Percentiles rank a stretch among this genome's conserved stretches.
phyloP scores from a whole-genome alignment of 2,888 invertebrate genomes.

The Metallyticus violacea region DNA sequence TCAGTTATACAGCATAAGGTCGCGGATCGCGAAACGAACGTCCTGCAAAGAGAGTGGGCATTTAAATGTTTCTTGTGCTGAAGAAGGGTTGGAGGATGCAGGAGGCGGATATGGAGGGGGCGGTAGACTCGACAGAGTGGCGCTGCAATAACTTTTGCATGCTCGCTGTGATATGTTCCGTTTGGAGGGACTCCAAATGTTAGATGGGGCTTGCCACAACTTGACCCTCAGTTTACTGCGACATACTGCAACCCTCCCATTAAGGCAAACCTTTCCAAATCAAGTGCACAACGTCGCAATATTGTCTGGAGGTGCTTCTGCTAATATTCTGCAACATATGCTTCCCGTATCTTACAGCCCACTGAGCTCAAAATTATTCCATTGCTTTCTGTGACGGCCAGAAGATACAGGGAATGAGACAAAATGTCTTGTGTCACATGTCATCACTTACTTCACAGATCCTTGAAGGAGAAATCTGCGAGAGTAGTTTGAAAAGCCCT shows the following conservation, averaged over 20 bases:
- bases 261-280: neutral
- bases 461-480: too few relatives aligned
- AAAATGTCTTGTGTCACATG: too few relatives aligned
- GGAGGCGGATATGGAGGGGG: neutral
- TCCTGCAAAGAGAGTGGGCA: neutral
- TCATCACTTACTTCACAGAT: too few relatives aligned
- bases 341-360: neutral
- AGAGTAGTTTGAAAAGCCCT: too few relatives aligned
- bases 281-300: neutral
- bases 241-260: too few relatives aligned
- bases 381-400: too few relatives aligned
- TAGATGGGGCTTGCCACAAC: neutral
- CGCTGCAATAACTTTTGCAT: neutral
- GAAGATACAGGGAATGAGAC: too few relatives aligned
- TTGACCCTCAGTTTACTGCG: neutral
- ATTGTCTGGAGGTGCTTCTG: neutral
- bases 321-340: neutral
- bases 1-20: too few relatives aligned
- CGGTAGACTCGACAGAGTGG: neutral
- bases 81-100: neutral
- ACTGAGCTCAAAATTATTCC: neutral
- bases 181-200: neutral
- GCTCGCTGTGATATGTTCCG: neutral
- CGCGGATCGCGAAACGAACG: too few relatives aligned
- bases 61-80: neutral